Percentiles rank a stretch among this genome's conserved stretches.
These are phyloP conservation scores for Smittia aterrima DNA, from an alignment of 2,888 invertebrate species.

Conservation along the genomic window DNA sequence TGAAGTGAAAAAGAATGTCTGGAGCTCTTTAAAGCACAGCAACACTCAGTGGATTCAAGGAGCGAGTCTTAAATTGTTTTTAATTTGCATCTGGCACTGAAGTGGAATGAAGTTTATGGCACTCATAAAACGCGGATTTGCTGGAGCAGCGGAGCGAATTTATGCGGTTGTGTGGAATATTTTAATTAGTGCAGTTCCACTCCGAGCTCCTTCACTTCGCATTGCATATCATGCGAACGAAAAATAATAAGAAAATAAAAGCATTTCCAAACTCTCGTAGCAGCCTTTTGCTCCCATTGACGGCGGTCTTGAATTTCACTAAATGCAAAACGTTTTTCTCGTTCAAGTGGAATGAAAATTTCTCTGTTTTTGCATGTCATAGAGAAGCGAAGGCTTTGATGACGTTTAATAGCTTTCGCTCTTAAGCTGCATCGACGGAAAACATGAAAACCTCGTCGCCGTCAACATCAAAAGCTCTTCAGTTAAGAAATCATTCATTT, in stretches of 20 bases:
- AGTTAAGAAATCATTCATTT: slow-evolving; percentile 19
- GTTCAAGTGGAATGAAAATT: too few relatives aligned
- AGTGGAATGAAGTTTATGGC: background rate
- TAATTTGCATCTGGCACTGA: background rate
- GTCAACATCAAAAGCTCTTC: background rate
- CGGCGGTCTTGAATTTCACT: background rate
- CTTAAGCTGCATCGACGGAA: background rate
- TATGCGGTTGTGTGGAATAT: slow-evolving; percentile 19
- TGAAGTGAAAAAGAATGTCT: too few relatives aligned
- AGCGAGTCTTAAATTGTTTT: background rate
- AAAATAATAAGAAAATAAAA: slow-evolving; percentile 26
- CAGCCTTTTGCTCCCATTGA: slow-evolving; percentile 16
- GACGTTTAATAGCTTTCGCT: background rate
- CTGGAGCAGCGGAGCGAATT: background rate
- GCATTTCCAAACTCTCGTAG: background rate
- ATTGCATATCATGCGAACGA: background rate
- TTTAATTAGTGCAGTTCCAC: slow-evolving; percentile 32
- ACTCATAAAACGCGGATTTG: background rate
- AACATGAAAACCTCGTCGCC: background rate
- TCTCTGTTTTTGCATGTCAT: too few relatives aligned
- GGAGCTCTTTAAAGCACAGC: background rate
- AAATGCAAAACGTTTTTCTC: too few relatives aligned
- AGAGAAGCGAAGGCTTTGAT: background rate
- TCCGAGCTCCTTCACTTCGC: background rate
- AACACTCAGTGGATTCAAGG: background rate